Percentiles rank a stretch among this genome's conserved stretches.
Conservation (phyloP, 37 sponge, comb jelly and placozoan species). For the Haliclona indistincta region DNA sequence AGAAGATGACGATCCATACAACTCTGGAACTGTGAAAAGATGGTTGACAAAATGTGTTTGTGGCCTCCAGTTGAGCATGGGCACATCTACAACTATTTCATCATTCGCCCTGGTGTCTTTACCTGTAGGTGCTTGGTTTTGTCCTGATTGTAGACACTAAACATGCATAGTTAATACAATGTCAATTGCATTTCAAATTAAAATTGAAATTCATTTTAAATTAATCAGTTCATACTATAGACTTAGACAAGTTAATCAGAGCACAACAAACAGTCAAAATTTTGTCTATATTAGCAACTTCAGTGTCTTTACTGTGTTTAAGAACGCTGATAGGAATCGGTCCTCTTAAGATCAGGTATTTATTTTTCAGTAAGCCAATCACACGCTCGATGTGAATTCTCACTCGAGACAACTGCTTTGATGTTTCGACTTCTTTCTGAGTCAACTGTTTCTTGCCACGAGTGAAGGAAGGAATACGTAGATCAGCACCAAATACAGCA, state of each 20-base stretch:
- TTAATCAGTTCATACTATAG: too few species aligned
- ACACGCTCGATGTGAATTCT: conserved; percentile 30
- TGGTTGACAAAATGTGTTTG: too few species aligned
- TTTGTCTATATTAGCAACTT: neutral
- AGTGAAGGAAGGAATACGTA: conserved; percentile 19
- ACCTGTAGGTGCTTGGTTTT: too few species aligned
- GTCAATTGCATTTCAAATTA: too few species aligned
- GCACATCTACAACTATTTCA: too few species aligned
- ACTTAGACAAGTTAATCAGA: neutral
- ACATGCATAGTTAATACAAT: too few species aligned
- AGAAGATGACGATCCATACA: too few species aligned
- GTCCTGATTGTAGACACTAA: too few species aligned
- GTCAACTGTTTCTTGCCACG: conserved; percentile 11
- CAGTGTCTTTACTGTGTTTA: neutral
- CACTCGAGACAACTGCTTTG: conserved; percentile 12
- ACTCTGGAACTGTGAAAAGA: too few species aligned
- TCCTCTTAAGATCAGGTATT: conserved; percentile 8
- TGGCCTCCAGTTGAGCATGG: too few species aligned
- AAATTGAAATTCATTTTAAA: too few species aligned
- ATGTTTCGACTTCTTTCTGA: neutral
- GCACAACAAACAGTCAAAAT: neutral
- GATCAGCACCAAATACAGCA: conserved; percentile 7
- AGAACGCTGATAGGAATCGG: neutral
- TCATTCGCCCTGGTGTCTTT: too few species aligned
- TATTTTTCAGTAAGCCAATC: conserved; percentile 12